Conservation (phyloP, 2,113 vertebrate species). For the Paratilapia polleni region DNA sequence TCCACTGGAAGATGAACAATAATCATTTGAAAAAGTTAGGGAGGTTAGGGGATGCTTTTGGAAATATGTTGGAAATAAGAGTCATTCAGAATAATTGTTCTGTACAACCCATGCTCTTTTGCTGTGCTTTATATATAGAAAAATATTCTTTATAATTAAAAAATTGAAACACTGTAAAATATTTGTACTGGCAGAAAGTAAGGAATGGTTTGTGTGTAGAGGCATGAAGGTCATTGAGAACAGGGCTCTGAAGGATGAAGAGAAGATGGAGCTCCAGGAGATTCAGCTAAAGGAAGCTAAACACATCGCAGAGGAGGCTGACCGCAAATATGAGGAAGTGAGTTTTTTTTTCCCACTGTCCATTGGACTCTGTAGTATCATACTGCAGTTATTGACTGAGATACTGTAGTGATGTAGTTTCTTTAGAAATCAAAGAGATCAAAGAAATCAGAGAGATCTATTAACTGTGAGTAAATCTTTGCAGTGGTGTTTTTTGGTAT, state of each 20-base stretch:
- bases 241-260: conserved; percentile 83
- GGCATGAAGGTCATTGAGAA: conserved; percentile 87
- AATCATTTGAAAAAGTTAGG: no score
- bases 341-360: background rate
- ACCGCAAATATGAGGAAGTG: conserved; percentile 82
- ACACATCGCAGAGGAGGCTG: conserved; percentile 84
- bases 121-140: no score
- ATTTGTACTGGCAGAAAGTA: background rate
- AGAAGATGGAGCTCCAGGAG: conserved; percentile 86
- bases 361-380: background rate
- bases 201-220: conserved; percentile 54
- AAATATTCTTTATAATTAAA: no score
- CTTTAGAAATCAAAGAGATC: background rate
- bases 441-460: background rate
- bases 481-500: background rate
- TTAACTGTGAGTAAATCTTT: background rate
- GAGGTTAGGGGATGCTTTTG: no score
- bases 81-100: no score
- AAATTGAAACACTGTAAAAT: no score
- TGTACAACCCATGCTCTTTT: no score
- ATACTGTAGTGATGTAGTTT: background rate
- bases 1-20: no score
- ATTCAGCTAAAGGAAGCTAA: conserved; percentile 85
- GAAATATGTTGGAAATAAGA: no score
- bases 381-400: background rate